Conservation (phyloP, 2,113 vertebrate species). For the Paraplagusia blochii region DNA sequence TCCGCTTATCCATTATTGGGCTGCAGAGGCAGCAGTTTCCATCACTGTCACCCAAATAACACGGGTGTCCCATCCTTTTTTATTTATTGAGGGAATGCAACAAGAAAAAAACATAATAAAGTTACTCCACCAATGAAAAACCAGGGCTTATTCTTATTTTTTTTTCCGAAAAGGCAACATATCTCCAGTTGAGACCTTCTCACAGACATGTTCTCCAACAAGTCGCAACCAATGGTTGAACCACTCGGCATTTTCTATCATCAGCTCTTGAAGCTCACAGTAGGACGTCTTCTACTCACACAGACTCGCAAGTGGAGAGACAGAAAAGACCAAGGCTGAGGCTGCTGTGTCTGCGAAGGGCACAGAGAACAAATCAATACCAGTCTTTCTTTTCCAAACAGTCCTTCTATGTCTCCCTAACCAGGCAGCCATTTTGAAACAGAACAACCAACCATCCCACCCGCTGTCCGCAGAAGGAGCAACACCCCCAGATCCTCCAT, state of each 20-base stretch:
- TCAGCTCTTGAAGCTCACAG: neutral
- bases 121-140: no score
- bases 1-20: no score
- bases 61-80: no score
- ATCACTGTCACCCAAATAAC: no score
- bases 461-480: no score
- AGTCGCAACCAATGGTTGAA: neutral
- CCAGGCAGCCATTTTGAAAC: slow-evolving; percentile 45
- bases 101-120: no score
- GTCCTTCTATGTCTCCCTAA: slow-evolving; percentile 13
- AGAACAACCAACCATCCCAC: neutral
- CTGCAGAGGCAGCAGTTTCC: no score
- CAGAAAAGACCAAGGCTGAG: neutral
- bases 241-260: neutral
- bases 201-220: no score
- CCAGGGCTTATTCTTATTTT: no score
- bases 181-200: no score
- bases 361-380: slow-evolving; percentile 42
- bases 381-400: slow-evolving; percentile 18
- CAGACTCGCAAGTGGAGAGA: neutral
- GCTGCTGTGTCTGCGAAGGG: slow-evolving; percentile 26
- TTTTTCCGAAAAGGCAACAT: no score
- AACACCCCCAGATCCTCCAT: neutral
- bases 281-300: slow-evolving; percentile 21
- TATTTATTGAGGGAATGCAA: no score